A percentile compares a stretch with the other conserved stretches of the same genome.
These are phyloP conservation scores for Allygus modestus DNA, from an alignment of 2,888 invertebrate species.

Conservation along the genomic window DNA sequence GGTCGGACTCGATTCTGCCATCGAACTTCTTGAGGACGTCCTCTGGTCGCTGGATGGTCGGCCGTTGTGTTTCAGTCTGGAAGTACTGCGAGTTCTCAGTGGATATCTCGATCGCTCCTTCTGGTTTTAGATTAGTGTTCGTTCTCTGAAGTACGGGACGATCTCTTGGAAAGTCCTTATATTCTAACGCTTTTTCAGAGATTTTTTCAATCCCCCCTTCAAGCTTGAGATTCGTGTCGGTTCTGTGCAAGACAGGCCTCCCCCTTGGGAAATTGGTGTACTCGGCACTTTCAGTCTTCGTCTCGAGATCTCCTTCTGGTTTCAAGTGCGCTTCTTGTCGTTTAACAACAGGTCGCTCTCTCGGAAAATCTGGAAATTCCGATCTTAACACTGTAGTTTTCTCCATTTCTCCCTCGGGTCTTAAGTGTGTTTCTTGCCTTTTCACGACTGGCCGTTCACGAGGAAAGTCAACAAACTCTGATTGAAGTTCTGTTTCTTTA, in stretches of 20 bases:
- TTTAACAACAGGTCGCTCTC: conserved; percentile 59
- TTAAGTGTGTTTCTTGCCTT: conserved; percentile 63
- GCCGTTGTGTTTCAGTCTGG: conserved; percentile 29
- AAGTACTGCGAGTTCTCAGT: conserved; percentile 60
- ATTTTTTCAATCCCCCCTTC: conserved; percentile 64
- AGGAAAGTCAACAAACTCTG: conserved; percentile 67
- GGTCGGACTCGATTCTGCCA: conserved; percentile 59
- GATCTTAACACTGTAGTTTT: conserved; percentile 58
- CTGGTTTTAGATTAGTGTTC: conserved; percentile 66
- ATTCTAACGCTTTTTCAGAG: conserved; percentile 65
- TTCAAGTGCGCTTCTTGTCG: conserved; percentile 52
- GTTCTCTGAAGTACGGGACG: conserved; percentile 65
- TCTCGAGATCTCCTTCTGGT: conserved; percentile 63
- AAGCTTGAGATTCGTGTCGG: conserved; percentile 63
- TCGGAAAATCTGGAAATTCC: conserved; percentile 67
- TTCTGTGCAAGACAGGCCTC: conserved; percentile 65
- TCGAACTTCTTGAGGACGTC: conserved; percentile 53
- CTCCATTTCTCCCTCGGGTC: conserved; percentile 67
- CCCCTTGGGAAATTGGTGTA: conserved; percentile 67
- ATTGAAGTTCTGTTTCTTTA: conserved; percentile 63
- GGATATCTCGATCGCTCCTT: conserved; percentile 64
- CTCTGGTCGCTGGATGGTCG: conserved; percentile 46
- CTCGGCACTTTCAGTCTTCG: conserved; percentile 56
- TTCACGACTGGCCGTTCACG: conserved; percentile 65
- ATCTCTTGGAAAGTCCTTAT: conserved; percentile 66